Evolutionary conservation across 2,113 vertebrate species (phyloP).

Genomic region (Melanerpes aurifrons): DNA sequence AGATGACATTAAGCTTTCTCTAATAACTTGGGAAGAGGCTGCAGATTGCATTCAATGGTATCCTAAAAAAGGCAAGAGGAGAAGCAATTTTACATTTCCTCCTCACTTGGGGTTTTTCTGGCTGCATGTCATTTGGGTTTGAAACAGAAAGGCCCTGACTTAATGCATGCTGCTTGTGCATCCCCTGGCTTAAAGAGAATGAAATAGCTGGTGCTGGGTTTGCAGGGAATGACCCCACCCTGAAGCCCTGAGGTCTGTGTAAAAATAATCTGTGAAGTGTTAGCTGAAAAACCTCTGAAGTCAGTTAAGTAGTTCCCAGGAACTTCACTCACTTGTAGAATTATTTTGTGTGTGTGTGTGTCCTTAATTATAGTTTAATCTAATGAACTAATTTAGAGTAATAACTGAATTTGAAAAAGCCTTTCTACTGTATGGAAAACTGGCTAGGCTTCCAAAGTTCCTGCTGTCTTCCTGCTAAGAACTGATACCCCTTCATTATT

Average conservation of each 20-base stretch:
- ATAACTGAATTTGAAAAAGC: constrained; percentile 18
- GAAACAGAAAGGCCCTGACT: neutral
- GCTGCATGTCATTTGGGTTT: neutral
- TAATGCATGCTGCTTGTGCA: neutral
- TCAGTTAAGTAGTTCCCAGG: neutral
- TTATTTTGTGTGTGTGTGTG: neutral
- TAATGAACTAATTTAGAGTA: constrained; percentile 23
- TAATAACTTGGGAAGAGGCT: neutral
- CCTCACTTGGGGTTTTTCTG: neutral
- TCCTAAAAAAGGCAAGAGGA: neutral
- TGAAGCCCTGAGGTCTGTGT: neutral
- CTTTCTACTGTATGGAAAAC: constrained; percentile 9
- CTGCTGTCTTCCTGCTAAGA: constrained; percentile 1
- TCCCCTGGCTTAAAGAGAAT: neutral
- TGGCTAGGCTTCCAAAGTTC: constrained; percentile 7
- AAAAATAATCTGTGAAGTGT: neutral
- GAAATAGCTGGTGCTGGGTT: neutral
- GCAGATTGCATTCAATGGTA: neutral
- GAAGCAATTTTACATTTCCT: neutral
- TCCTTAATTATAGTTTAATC: neutral
- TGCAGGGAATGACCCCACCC: neutral
- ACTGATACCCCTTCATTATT: constrained; percentile 4
- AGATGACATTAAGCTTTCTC: neutral
- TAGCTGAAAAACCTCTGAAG: neutral
- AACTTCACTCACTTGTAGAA: neutral